Conservation (phyloP, 2,888 invertebrate species). For the Norana najaformis region DNA sequence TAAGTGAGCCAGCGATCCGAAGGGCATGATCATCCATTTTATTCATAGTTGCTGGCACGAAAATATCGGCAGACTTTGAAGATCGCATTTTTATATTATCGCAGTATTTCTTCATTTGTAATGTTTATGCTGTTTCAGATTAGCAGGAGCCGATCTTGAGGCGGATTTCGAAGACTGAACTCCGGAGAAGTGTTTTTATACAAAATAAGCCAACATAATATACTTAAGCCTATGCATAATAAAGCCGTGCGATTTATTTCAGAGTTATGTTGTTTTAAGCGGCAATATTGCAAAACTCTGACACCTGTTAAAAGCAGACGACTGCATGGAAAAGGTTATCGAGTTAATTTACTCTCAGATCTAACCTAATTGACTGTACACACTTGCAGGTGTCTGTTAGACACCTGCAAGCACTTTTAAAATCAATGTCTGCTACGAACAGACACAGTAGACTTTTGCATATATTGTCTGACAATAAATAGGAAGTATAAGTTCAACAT, state of each 20-base stretch:
- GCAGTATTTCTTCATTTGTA: not conserved
- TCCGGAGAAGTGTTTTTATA: not conserved
- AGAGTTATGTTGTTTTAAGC: not conserved
- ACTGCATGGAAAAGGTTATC: not conserved
- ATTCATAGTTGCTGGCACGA: no score
- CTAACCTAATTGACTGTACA: not conserved
- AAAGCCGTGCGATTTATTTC: no score
- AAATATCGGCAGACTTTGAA: no score
- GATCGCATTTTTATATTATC: no score
- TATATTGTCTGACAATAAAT: not conserved
- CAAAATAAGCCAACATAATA: not conserved
- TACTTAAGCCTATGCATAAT: not conserved
- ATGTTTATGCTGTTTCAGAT: not conserved
- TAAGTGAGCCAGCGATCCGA: no score
- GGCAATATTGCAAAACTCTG: not conserved
- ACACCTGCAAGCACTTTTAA: constrained; percentile 1
- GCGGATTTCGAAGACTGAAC: not conserved
- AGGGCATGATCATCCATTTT: no score
- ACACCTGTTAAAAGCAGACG: not conserved
- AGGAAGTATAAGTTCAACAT: fast-evolving
- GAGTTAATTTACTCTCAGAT: not conserved
- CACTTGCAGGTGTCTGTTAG: no score
- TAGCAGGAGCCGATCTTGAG: not conserved
- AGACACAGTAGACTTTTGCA: not conserved
- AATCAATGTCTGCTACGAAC: not conserved